Evolutionary conservation across 2,888 invertebrate species (phyloP).

Genomic region (Ctena decussata): DNA sequence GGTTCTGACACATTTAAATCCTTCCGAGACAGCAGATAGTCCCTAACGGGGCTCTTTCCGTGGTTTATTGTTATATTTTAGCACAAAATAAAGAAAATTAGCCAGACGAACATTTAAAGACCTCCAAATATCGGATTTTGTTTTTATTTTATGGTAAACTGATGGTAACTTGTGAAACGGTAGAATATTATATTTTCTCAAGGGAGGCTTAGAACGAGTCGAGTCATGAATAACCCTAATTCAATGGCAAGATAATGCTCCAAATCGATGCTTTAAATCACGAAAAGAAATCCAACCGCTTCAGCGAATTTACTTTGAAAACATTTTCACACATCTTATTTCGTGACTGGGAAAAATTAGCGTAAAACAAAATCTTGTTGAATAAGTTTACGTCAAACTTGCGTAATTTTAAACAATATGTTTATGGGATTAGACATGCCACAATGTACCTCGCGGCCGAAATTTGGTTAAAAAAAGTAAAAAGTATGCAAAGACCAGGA

Average conservation of each 20-base stretch:
- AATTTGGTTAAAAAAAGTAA: too few relatives aligned
- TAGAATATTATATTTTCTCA: conserved; percentile 42
- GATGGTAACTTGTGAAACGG: conserved; percentile 49
- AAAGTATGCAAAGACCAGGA: too few relatives aligned
- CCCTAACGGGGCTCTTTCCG: conserved; percentile 53
- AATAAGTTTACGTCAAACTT: neutral
- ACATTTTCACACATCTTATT: neutral
- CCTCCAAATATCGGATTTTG: conserved; percentile 45
- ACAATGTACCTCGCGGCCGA: too few relatives aligned
- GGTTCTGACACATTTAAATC: conserved; percentile 56
- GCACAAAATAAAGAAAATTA: conserved; percentile 69
- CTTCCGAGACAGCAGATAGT: conserved; percentile 27
- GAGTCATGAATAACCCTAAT: conserved; percentile 30
- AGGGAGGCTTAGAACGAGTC: conserved; percentile 22
- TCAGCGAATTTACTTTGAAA: neutral
- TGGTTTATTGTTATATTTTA: conserved; percentile 68
- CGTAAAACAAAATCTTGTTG: neutral
- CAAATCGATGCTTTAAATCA: conserved; percentile 5
- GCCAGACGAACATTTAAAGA: conserved; percentile 60
- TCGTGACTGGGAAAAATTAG: conserved; percentile 3
- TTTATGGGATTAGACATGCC: too few relatives aligned
- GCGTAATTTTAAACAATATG: too few relatives aligned
- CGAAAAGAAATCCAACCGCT: neutral
- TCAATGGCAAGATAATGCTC: conserved; percentile 13
- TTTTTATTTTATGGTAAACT: conserved; percentile 59